These are phyloP conservation scores for Setipinna tenuifilis DNA, from an alignment of 2,797 vertebrate species.

Conservation along the genomic window DNA sequence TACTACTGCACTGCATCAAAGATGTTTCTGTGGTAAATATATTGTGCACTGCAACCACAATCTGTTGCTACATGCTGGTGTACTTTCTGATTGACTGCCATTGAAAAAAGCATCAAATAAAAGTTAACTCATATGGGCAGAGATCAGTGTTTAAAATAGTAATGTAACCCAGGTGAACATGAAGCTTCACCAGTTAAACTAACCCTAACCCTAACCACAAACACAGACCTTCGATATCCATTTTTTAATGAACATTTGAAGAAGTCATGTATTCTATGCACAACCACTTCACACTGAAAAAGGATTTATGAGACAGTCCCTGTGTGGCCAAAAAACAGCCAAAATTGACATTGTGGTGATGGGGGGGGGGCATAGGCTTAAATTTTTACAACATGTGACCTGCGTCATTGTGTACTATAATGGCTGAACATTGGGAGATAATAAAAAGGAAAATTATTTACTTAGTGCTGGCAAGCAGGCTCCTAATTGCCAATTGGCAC, in stretches of 20 bases:
- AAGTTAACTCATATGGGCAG: not conserved
- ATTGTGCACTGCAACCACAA: no score
- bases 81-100: not conserved
- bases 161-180: not conserved
- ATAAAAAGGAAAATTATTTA: not conserved
- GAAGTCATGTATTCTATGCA: not conserved
- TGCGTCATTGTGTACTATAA: not conserved
- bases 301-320: not conserved
- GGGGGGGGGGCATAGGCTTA: not conserved
- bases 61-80: not conserved
- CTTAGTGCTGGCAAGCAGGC: not conserved
- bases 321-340: not conserved
- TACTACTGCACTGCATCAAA: no score
- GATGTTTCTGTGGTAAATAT: no score
- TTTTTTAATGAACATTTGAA: no score
- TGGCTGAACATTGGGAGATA: not conserved
- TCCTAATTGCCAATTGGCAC: not conserved
- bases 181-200: not conserved
- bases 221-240: not conserved
- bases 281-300: not conserved
- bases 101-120: not conserved
- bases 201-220: no score
- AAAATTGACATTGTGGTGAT: no score
- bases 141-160: not conserved
- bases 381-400: not conserved